A percentile compares a stretch with the other conserved stretches of the same genome.
Conservation (phyloP, 2,888 invertebrate genomes). For the Ephialtes manifestator region DNA sequence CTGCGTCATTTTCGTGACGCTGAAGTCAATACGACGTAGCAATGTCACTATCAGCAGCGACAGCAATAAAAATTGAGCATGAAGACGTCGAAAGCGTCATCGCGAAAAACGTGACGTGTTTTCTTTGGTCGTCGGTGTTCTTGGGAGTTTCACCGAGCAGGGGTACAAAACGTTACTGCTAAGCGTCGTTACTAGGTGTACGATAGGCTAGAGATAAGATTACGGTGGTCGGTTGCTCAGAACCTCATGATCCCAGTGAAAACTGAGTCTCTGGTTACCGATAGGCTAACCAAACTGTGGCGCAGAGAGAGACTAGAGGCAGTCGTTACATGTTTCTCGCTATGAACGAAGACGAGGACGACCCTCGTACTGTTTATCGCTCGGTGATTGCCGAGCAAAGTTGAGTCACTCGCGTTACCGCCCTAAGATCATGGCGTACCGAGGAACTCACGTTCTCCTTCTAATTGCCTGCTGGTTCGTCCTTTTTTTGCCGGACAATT, state of each 20-base stretch:
- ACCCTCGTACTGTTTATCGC: conserved; percentile 33
- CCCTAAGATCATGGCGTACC: conserved; percentile 26
- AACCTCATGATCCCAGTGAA: conserved; percentile 32
- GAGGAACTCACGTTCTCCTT: not conserved
- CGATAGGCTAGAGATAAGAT: conserved; percentile 66
- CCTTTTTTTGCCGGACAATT: not conserved
- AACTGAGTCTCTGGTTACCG: not conserved
- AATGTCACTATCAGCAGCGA: conserved; percentile 1
- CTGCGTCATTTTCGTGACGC: not conserved
- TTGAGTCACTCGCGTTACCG: conserved; percentile 30
- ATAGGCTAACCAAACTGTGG: not conserved
- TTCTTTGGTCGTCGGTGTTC: conserved; percentile 6
- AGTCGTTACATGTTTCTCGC: conserved; percentile 38
- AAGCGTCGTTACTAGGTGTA: conserved; percentile 48
- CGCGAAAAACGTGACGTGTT: conserved; percentile 8
- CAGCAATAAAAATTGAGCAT: not conserved
- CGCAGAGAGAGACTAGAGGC: not conserved
- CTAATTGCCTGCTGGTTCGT: conserved; percentile 5
- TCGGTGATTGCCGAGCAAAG: conserved; percentile 7
- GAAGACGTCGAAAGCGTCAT: not conserved
- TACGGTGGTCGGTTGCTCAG: conserved; percentile 16
- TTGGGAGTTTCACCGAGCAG: conserved; percentile 11
- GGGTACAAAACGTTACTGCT: conserved; percentile 36
- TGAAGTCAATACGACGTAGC: not conserved
- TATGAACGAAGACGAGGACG: conserved; percentile 48